Percentiles rank a stretch among this genome's conserved stretches.
These are phyloP conservation scores for Nothoprocta pentlandii DNA, from an alignment of 2,113 vertebrate genomes.

Conservation along the genomic window DNA sequence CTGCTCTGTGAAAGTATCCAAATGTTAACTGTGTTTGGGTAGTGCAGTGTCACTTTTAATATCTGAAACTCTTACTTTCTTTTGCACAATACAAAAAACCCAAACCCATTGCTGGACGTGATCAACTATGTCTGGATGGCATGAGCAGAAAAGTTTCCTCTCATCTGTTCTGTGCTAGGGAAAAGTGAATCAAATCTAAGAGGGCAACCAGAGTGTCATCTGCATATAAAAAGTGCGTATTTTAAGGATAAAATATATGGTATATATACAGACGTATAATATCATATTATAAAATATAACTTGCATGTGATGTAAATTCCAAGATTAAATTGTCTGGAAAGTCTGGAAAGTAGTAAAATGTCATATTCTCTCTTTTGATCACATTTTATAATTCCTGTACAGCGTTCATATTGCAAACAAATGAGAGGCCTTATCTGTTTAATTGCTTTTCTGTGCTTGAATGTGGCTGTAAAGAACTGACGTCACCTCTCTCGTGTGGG, in stretches of 20 bases:
- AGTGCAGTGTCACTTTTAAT: neutral
- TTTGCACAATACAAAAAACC: neutral
- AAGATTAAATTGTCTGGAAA: neutral
- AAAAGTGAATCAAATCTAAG: neutral
- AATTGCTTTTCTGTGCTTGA: neutral
- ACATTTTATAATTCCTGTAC: neutral
- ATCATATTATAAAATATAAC: neutral
- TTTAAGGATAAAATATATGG: neutral
- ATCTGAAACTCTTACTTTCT: neutral
- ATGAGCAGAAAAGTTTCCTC: neutral
- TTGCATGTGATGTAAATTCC: neutral
- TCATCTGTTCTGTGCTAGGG: neutral
- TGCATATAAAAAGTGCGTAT: neutral
- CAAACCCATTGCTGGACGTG: neutral
- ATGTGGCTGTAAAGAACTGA: neutral
- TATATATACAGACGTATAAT: neutral
- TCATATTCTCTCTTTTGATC: neutral
- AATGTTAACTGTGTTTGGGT: neutral
- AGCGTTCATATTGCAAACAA: neutral
- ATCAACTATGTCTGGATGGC: neutral
- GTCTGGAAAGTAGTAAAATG: neutral
- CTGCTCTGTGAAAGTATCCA: neutral
- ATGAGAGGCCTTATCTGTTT: neutral
- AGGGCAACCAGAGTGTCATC: neutral
- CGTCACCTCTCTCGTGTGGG: fast-evolving